Evolutionary conservation across 2,888 invertebrate genomes (phyloP).

Genomic region (Salticus scenicus): DNA sequence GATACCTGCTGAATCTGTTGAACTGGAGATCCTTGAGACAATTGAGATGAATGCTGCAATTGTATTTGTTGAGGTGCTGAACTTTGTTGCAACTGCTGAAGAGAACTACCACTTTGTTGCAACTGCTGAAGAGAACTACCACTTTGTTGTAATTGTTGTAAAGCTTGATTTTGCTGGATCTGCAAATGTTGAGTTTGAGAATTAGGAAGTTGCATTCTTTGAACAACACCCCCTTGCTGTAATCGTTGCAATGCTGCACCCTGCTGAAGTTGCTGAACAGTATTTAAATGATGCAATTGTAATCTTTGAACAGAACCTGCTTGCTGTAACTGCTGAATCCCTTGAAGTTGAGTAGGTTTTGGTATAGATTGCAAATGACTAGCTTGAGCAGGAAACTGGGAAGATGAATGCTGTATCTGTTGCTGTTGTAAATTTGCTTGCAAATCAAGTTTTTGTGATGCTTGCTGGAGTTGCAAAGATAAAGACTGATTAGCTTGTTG

Average conservation of each 20-base stretch:
- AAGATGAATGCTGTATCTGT: conserved; percentile 5
- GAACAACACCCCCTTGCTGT: conserved; percentile 1
- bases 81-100: conserved; percentile 9
- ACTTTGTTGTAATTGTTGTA: conserved; percentile 31
- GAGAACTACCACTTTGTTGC: no score
- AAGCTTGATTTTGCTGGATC: conserved; percentile 27
- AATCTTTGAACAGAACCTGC: conserved; percentile 40
- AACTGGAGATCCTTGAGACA: conserved; percentile 19
- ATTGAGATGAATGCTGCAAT: conserved; percentile 23
- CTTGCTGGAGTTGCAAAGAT: conserved; percentile 30
- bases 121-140: conserved; percentile 20
- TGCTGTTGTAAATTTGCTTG: conserved; percentile 34
- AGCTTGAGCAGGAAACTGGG: conserved; percentile 48
- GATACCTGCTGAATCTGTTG: conserved; percentile 40
- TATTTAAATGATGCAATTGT: conserved; percentile 43
- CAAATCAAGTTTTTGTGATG: conserved; percentile 34
- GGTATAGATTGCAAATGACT: conserved; percentile 29
- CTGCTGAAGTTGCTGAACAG: conserved; percentile 58
- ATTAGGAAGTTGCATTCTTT: conserved; percentile 32
- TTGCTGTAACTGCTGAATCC: conserved; percentile 54
- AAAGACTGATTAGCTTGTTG: conserved; percentile 17
- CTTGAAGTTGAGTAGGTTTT: conserved; percentile 39
- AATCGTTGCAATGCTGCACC: conserved; percentile 1
- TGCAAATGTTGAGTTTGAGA: conserved; percentile 40
- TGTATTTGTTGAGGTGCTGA: background rate